Percentiles rank a stretch among this genome's conserved stretches.
Evolutionary conservation across 2,797 vertebrate species (phyloP).

Genomic region (Anas capensis): DNA sequence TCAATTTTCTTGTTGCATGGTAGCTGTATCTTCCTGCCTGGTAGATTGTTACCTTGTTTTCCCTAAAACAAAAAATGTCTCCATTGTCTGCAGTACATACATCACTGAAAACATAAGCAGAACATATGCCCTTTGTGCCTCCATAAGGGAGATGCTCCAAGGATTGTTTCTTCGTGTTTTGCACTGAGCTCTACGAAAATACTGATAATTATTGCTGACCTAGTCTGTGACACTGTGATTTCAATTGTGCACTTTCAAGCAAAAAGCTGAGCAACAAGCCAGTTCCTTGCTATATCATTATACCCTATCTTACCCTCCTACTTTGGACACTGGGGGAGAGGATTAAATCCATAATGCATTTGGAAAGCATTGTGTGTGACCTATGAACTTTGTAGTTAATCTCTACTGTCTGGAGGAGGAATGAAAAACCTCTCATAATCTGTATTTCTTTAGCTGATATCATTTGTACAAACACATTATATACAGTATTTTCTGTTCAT

Average conservation of each 20-base stretch:
- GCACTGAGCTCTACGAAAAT: background rate
- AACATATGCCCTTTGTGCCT: background rate
- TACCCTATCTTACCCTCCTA: background rate
- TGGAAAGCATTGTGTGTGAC: constrained; percentile 3
- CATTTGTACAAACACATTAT: background rate
- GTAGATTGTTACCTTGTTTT: background rate
- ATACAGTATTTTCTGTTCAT: background rate
- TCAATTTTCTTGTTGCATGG: background rate
- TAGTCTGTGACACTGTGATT: background rate
- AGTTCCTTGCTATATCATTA: background rate
- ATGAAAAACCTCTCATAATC: background rate
- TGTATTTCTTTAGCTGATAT: background rate
- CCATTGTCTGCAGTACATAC: background rate
- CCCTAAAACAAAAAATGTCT: background rate
- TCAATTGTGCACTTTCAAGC: background rate
- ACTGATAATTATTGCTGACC: constrained; percentile 50
- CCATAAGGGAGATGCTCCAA: background rate
- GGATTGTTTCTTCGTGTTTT: background rate
- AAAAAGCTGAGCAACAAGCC: constrained; percentile 21
- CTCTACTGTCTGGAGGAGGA: background rate
- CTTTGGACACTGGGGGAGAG: background rate
- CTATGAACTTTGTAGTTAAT: constrained; percentile 13
- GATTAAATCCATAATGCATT: constrained; percentile 26
- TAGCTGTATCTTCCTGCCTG: background rate
- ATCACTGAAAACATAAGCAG: background rate